phyloP scores from a whole-genome alignment of 2,113 vertebrate genomes.

The Dasyprocta punctata region DNA sequence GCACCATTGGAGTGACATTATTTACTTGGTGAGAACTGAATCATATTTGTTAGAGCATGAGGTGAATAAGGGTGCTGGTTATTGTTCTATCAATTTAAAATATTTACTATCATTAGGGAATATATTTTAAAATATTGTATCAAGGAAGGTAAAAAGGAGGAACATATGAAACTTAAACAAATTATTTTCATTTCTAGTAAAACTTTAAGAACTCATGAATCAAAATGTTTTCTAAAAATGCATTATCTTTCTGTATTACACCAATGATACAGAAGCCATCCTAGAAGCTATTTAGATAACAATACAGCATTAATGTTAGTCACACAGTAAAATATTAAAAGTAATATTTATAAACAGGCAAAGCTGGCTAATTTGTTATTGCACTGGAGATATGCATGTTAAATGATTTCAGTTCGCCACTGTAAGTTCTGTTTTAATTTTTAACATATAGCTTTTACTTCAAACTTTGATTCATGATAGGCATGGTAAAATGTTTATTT shows the following conservation, averaged over 20 bases:
- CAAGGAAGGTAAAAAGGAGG: neutral
- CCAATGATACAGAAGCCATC: neutral
- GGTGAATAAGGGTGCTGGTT: neutral
- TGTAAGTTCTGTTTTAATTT: neutral
- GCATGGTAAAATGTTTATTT: neutral
- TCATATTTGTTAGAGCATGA: neutral
- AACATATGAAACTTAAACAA: neutral
- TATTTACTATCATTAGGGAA: neutral
- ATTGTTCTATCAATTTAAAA: neutral
- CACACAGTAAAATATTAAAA: neutral
- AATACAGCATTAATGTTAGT: neutral
- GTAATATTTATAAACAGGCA: neutral
- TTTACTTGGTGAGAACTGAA: neutral
- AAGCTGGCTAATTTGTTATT: neutral
- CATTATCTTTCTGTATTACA: neutral
- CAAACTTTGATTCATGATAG: neutral
- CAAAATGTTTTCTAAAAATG: conserved; percentile 15
- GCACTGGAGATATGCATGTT: neutral
- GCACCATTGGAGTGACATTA: neutral
- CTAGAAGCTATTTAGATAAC: neutral
- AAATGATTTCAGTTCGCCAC: neutral
- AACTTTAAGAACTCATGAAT: conserved; percentile 12
- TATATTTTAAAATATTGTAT: neutral
- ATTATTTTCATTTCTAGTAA: neutral
- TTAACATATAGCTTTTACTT: neutral